These are phyloP conservation scores for Tursiops truncatus DNA, from an alignment of 2,113 vertebrate species.

Conservation along the genomic window DNA sequence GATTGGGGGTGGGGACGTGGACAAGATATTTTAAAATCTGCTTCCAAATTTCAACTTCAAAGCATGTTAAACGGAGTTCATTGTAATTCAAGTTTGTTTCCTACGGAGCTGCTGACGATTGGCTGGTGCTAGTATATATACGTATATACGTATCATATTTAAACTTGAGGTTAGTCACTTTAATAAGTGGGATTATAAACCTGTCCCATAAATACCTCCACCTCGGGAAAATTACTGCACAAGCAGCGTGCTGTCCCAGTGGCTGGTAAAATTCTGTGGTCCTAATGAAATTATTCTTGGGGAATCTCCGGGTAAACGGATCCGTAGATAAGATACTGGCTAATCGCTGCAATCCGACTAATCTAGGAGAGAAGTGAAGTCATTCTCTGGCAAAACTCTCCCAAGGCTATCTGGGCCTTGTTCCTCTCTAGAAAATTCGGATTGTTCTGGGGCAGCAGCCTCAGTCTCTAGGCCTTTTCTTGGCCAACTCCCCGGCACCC, in stretches of 20 bases:
- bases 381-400: background rate
- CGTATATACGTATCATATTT: background rate
- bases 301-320: slow-evolving; percentile 49
- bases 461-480: background rate
- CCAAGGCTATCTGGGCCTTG: background rate
- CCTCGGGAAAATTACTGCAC: slow-evolving; percentile 76
- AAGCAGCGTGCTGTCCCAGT: slow-evolving; percentile 72
- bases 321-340: slow-evolving; percentile 32
- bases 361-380: background rate
- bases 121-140: background rate
- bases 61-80: background rate
- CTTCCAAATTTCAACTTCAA: background rate
- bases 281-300: slow-evolving; percentile 73
- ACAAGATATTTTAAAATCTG: background rate
- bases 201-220: slow-evolving; percentile 68
- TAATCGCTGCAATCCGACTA: slow-evolving; percentile 58
- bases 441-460: background rate
- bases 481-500: background rate
- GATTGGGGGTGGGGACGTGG: background rate
- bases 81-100: slow-evolving; percentile 15
- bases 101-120: background rate
- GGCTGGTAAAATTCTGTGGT: slow-evolving; percentile 71
- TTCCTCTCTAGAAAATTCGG: background rate
- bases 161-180: slow-evolving; percentile 46
- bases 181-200: slow-evolving; percentile 77